Base-by-base conservation (phyloP, 2,797 vertebrate genomes). In the Buphagus erythrorhynchus region DNA sequence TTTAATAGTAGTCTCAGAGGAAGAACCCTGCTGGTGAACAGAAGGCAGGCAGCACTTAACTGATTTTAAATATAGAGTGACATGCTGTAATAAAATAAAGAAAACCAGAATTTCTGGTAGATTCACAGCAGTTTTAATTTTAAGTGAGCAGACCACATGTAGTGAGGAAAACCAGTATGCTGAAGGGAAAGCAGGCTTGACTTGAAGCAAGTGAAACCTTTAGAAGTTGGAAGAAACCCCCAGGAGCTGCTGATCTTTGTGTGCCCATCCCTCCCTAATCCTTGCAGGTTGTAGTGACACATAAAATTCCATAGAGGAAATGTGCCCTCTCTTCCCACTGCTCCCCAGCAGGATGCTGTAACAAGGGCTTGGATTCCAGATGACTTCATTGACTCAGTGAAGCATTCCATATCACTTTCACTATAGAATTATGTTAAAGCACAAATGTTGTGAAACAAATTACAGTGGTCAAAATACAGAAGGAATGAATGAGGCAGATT, bases 381-480 rank as follows among this genome's bases (percentile, higher is more conserved):
- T 79, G 77, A 21, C 29, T 90, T 63, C 29, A 90, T 10, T 63
- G 86, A 55, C 78, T 84, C 26, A 6, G 17, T 57, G 87, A 40
- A 68, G 28, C 22, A 11, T 55, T 68, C 55, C n/a, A 0, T 51
- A 26, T 75, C 73, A 57, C 35, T 17, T 46, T 76, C 55, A n/a
- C 63, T 35, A 1, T 3, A 22, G 84, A 84, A 72, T 84, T 62
- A 35, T 33, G 33, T 45, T 82, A 57, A 54, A 79, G 45, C 59
- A n/a, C 77, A 79, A 94, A 90, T 65, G 86, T 66, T 89, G 58
- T 67, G 68, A 74, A 93, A 83, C 75, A 87, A 91, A 95, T 96
- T 66, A 57, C 16, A 43, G 61, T 48, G 65, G 81, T 92, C 84
- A 92, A 73, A 97, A 69, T 66, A 84, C 94, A 85, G 36, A 71